Percentiles rank a stretch among this genome's conserved stretches.
These are phyloP conservation scores for Macrotus californicus DNA, from an alignment of 2,113 vertebrate genomes.

Conservation along the genomic window DNA sequence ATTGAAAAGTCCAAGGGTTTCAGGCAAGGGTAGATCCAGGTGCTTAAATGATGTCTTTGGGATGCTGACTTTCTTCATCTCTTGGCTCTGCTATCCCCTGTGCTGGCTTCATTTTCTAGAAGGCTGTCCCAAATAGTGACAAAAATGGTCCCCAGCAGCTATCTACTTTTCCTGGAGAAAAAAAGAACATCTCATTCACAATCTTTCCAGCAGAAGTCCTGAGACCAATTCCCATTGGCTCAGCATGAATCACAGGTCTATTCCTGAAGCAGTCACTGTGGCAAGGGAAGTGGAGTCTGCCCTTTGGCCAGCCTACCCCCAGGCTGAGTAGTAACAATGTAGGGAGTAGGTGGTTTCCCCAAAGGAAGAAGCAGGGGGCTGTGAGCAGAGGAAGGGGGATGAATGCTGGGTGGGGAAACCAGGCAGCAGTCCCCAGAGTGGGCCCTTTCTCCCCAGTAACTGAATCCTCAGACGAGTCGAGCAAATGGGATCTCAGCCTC, in stretches of 20 bases:
- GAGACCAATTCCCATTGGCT: background rate
- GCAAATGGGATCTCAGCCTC: background rate
- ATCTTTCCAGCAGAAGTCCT: background rate
- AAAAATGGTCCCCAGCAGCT: background rate
- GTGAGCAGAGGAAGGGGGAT: background rate
- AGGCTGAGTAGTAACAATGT: background rate
- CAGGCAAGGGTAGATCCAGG: background rate
- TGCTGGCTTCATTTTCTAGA: background rate
- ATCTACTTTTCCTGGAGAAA: background rate
- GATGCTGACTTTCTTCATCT: background rate
- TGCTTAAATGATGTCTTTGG: background rate
- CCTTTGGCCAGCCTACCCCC: background rate
- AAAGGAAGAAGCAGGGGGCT: background rate
- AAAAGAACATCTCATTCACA: background rate
- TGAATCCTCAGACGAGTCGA: rapidly evolving
- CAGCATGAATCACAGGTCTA: background rate
- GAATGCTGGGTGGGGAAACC: background rate
- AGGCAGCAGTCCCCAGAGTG: background rate
- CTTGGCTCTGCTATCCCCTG: background rate
- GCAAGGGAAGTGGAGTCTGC: background rate
- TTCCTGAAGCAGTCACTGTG: background rate
- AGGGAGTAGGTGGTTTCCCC: background rate
- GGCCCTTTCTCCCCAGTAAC: background rate
- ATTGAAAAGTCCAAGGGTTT: background rate
- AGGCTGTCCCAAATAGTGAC: background rate